Percentiles rank a stretch among this genome's conserved stretches.
phyloP scores from a whole-genome alignment of 2,797 vertebrate species.

The Eulemur albifrons region DNA sequence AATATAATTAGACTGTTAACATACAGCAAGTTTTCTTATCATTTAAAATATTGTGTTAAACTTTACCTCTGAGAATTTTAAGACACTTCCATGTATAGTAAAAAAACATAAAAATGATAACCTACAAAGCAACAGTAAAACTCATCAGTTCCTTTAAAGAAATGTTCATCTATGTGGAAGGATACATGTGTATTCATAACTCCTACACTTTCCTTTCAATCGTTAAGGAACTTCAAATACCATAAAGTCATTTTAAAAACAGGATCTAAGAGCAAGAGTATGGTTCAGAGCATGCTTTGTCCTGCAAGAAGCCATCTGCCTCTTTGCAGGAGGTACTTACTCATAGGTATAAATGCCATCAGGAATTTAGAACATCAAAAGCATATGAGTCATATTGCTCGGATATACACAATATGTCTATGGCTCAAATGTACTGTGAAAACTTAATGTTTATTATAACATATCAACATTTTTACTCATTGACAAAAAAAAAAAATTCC shows the following conservation, averaged over 20 bases:
- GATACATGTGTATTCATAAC: background rate
- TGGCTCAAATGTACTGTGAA: background rate
- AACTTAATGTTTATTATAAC: background rate
- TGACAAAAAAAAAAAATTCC: background rate
- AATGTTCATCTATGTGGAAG: background rate
- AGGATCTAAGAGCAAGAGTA: background rate
- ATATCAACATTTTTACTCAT: background rate
- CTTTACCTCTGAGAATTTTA: background rate
- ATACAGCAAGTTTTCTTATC: background rate
- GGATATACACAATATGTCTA: background rate
- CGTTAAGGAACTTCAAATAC: slow-evolving; percentile 14
- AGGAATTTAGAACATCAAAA: slow-evolving; percentile 12
- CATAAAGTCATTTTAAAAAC: slow-evolving; percentile 11
- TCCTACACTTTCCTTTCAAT: slow-evolving; percentile 4
- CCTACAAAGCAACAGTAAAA: background rate
- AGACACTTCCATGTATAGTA: background rate
- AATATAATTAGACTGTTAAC: background rate
- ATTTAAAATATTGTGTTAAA: background rate
- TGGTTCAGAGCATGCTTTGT: background rate
- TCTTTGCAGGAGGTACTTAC: background rate
- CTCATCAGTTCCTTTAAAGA: background rate
- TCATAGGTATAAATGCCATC: background rate
- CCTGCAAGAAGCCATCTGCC: background rate
- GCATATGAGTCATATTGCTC: background rate
- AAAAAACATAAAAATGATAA: background rate